Evolutionary conservation across 2,113 vertebrate genomes (phyloP).

Genomic region (Tachysurus fulvidraco): DNA sequence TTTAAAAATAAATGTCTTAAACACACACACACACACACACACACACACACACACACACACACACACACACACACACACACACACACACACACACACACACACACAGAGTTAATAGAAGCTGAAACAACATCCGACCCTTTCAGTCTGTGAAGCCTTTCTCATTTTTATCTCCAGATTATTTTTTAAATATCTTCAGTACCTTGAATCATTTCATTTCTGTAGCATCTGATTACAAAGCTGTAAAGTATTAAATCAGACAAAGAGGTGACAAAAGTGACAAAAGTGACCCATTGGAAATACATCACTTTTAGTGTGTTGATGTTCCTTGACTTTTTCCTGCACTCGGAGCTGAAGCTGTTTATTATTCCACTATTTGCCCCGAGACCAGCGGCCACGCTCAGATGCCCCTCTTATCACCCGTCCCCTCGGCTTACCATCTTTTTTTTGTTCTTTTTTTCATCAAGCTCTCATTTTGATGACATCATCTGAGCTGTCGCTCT

Average conservation of each 20-base stretch:
- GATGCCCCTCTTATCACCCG: constrained; percentile 65
- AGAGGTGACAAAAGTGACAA: background rate
- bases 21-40: too few relatives aligned
- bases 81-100: too few relatives aligned
- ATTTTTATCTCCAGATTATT: background rate
- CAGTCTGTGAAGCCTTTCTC: background rate
- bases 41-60: too few relatives aligned
- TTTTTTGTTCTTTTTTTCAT: constrained; percentile 49
- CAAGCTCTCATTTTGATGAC: constrained; percentile 69
- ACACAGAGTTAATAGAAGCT: too few relatives aligned
- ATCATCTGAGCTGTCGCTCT: constrained; percentile 72
- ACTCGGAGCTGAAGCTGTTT: background rate
- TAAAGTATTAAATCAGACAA: background rate
- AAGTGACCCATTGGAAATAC: background rate
- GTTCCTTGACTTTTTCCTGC: background rate
- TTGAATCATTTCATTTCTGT: background rate
- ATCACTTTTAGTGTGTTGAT: background rate
- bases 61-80: too few relatives aligned
- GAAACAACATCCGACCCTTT: background rate
- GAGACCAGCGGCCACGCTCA: constrained; percentile 63
- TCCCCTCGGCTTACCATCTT: constrained; percentile 50
- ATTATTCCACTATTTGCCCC: constrained; percentile 51
- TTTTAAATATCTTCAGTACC: background rate
- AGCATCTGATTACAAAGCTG: background rate
- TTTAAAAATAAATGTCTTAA: too few relatives aligned